Conservation (phyloP, 2,888 invertebrate species). For the Spilosoma lubricipeda region DNA sequence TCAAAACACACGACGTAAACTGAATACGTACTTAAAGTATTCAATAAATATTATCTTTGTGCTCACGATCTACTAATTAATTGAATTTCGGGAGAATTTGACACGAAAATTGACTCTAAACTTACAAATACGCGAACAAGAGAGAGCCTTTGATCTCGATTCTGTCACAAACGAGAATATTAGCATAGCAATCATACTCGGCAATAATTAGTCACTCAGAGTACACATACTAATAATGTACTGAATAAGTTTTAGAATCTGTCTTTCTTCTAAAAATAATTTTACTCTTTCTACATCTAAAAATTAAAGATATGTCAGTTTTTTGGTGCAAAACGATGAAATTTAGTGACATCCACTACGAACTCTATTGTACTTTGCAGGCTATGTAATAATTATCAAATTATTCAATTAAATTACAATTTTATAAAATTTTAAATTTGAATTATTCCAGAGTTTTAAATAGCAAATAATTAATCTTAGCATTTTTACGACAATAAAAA, state of each 20-base stretch:
- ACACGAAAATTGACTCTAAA: conserved; percentile 84
- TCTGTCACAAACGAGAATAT: conserved; percentile 35
- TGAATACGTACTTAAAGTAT: conserved; percentile 58
- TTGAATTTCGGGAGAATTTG: conserved; percentile 87
- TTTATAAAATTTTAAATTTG: conserved; percentile 18
- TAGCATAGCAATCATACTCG: conserved; percentile 35
- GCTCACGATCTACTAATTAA: conserved; percentile 80
- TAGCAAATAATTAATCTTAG: conserved; percentile 42
- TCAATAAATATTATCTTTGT: conserved; percentile 61
- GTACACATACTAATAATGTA: conserved; percentile 22
- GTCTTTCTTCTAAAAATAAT: conserved; percentile 31
- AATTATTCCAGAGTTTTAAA: conserved; percentile 30
- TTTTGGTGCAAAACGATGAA: conserved; percentile 61
- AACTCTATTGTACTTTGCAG: conserved; percentile 80
- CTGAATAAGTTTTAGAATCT: conserved; percentile 21
- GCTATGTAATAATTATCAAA: conserved; percentile 61
- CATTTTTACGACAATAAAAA: conserved; percentile 57
- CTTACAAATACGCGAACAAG: conserved; percentile 71
- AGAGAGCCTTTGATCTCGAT: conserved; percentile 41
- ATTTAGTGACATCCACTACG: conserved; percentile 59
- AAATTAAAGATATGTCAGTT: conserved; percentile 27
- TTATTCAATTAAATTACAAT: conserved; percentile 34
- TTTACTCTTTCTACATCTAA: conserved; percentile 37
- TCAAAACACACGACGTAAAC: conserved; percentile 65
- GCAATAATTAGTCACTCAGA: conserved; percentile 25